These are phyloP conservation scores for Corythaixoides concolor DNA, from an alignment of 2,113 vertebrate species.

Conservation along the genomic window DNA sequence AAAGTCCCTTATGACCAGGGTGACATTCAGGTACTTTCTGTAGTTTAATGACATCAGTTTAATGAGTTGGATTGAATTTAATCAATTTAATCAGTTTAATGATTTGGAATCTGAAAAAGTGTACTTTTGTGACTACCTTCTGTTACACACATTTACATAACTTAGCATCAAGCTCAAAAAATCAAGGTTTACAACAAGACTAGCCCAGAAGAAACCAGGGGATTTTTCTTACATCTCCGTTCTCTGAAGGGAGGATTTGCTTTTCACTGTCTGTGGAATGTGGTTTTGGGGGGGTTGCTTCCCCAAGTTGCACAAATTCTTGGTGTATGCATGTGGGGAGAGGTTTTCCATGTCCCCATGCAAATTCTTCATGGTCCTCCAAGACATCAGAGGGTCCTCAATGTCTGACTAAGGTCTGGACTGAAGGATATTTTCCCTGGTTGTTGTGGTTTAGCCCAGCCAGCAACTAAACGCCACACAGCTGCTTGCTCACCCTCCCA, in stretches of 20 bases:
- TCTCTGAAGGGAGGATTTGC: neutral
- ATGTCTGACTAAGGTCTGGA: neutral
- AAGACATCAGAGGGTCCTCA: neutral
- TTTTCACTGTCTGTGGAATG: neutral
- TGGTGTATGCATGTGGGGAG: rapidly evolving
- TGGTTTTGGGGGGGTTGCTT: neutral
- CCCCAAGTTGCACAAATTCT: neutral
- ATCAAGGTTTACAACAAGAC: neutral
- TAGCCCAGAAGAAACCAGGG: neutral
- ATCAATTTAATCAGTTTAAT: neutral
- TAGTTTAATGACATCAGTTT: neutral
- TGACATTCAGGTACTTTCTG: neutral
- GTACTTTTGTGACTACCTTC: neutral
- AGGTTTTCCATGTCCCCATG: neutral
- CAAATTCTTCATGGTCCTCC: neutral
- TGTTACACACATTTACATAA: neutral
- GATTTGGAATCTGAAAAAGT: neutral
- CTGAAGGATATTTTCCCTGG: neutral
- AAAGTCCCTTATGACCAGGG: neutral
- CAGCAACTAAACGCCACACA: too few species aligned
- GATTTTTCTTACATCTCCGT: neutral
- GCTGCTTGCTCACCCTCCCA: too few species aligned
- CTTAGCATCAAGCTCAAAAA: neutral
- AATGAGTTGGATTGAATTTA: neutral
- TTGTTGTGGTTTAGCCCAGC: too few species aligned